These are phyloP conservation scores for Spea hammondii DNA, from an alignment of 2,797 vertebrate species.

Conservation along the genomic window DNA sequence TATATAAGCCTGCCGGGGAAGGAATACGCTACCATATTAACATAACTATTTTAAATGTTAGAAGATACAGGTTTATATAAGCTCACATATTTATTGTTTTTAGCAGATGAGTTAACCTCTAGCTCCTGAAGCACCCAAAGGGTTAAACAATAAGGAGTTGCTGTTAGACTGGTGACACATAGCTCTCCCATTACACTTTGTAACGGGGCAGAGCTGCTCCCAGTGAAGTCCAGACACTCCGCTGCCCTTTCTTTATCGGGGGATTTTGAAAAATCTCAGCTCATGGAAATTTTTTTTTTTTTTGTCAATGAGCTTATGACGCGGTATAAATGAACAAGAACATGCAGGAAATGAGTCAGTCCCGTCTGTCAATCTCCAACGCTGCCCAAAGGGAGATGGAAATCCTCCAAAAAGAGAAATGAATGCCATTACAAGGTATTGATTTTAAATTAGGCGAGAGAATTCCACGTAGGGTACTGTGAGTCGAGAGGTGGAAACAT, in stretches of 20 bases:
- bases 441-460: background rate
- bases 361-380: slow-evolving; percentile 1
- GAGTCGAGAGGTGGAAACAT: background rate
- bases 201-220: slow-evolving; percentile 23
- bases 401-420: slow-evolving; percentile 3
- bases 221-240: background rate
- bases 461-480: background rate
- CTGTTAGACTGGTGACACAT: background rate
- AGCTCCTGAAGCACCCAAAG: too few relatives aligned
- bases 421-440: slow-evolving; percentile 12
- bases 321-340: background rate
- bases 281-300: background rate
- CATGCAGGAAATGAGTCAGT: slow-evolving; percentile 44
- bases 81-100: too few relatives aligned
- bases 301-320: background rate
- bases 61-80: too few relatives aligned
- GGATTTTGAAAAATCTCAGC: slow-evolving; percentile 6
- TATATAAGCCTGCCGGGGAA: too few relatives aligned
- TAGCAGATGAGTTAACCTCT: too few relatives aligned
- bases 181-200: background rate
- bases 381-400: slow-evolving; percentile 21
- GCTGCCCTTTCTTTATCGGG: slow-evolving; percentile 6
- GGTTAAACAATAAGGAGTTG: too few relatives aligned
- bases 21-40: too few relatives aligned
- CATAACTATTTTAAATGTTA: too few relatives aligned